Conservation (phyloP, 2,113 vertebrate genomes). For the Naja naja region DNA sequence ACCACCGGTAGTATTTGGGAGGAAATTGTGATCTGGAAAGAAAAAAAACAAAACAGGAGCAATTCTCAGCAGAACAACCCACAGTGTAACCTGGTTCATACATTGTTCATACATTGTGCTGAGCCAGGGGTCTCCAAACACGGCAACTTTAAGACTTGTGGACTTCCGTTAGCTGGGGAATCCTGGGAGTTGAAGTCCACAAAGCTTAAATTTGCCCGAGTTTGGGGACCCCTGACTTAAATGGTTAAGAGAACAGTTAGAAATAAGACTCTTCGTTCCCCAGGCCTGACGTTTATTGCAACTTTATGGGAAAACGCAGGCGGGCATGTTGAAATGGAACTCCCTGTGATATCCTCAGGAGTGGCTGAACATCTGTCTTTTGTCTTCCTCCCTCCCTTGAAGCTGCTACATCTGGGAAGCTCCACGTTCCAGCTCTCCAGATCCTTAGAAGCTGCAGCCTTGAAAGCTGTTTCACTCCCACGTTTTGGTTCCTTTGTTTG, state of each 20-base stretch:
- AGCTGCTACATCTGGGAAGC: neutral
- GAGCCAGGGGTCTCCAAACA: neutral
- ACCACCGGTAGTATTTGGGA: slow-evolving; percentile 89
- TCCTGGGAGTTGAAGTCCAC: no score
- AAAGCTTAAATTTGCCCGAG: no score
- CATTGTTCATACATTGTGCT: neutral
- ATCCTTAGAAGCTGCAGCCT: neutral
- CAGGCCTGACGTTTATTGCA: neutral
- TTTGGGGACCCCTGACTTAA: no score
- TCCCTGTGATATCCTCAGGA: neutral
- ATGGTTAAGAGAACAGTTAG: neutral
- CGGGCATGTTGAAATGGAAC: neutral
- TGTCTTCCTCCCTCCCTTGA: neutral
- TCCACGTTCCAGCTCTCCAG: neutral
- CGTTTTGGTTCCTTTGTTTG: neutral
- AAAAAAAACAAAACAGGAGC: slow-evolving; percentile 15
- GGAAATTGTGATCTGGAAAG: slow-evolving; percentile 85
- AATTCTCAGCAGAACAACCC: neutral
- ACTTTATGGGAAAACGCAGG: neutral
- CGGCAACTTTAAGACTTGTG: neutral
- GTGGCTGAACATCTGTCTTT: neutral
- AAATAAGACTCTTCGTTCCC: neutral
- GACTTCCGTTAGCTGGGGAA: neutral
- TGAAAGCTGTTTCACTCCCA: neutral
- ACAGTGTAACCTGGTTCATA: neutral